Evolutionary conservation across 1,140 invertebrate species (phyloP), one percentile per base, ranked within the genome.

Genomic region (Drosophila kikkawai): DNA sequence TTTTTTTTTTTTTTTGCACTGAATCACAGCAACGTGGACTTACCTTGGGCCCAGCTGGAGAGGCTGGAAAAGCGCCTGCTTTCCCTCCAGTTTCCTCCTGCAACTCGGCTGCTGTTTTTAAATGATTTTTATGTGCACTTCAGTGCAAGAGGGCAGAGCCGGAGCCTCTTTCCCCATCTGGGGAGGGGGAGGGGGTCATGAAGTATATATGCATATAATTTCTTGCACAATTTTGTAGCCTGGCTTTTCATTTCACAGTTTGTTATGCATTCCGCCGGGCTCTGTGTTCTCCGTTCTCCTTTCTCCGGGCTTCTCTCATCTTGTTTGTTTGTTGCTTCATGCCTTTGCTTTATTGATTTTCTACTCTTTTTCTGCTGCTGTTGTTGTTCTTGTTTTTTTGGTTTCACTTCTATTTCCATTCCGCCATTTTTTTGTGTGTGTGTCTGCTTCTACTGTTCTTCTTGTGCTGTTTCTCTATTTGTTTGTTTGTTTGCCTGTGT

Each of bases 121-220:
- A 87, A 87, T 87, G 84, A 87, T 87, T 87, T 87, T 88, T 84
- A 87, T 87, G 84, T 83, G 84, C 84, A 88, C 80, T 87, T 88
- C 69, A 88, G 69, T 57, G 64, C 79, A 64, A 71, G 66, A 65
- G 65, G 53, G 50, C 64, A 39, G 56, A 34, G 55, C 41, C 17
- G 11, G 26, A 26, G 45, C 50, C 22, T 6, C 13, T 22, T 22
- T 22, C n/a, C 39, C 11, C 12, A 2, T 41, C 57, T 65, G 15
- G 48, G 4, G 4, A n/a, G 15, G 44, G 4, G 4, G 29, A 29
- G 4, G 7, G 51, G 17, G 13, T 3, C 53, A 55, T 13, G 13
- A 41, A 37, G 63, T 74, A 55, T 77, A 66, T 74, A 79, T 88
- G 84, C 80, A 84, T 80, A 88, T 83, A 80, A 87, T 84, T 83